These are phyloP conservation scores for Ictalurus furcatus DNA, from an alignment of 2,113 vertebrate genomes.

Conservation along the genomic window DNA sequence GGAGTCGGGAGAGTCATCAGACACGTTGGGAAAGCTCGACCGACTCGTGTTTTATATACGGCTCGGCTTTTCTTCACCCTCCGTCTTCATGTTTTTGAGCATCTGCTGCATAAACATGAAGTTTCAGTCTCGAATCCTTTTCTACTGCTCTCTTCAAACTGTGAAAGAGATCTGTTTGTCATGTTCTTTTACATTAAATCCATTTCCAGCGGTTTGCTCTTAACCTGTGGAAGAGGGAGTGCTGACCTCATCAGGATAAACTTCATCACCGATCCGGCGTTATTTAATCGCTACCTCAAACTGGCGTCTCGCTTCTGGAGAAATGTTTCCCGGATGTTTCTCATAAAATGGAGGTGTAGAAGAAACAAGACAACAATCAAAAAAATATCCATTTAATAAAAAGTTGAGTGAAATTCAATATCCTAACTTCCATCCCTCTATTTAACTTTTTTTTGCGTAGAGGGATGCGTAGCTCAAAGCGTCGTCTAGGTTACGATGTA, in stretches of 20 bases:
- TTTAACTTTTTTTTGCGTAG: slow-evolving; percentile 64
- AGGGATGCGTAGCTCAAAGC: slow-evolving; percentile 79
- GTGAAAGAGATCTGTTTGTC: neutral
- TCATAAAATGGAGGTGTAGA: too few species aligned
- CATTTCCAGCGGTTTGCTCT: neutral
- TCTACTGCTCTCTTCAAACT: neutral
- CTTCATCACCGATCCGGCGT: neutral
- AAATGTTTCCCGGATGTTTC: too few species aligned
- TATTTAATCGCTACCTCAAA: neutral
- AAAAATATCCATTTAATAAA: neutral
- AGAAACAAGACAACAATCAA: neutral
- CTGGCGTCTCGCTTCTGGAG: too few species aligned
- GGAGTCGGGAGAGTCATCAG: slow-evolving; percentile 9
- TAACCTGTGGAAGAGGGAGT: too few species aligned
- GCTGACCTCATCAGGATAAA: neutral
- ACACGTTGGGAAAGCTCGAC: neutral
- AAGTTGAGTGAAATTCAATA: neutral
- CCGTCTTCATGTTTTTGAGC: neutral
- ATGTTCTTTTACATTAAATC: neutral
- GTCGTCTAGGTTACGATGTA: neutral
- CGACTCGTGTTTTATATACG: neutral
- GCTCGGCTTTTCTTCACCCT: neutral
- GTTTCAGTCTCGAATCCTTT: neutral
- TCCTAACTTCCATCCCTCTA: neutral
- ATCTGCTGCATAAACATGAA: neutral